phyloP scores from a whole-genome alignment of 2,888 invertebrate species.

The Nezara viridula region DNA sequence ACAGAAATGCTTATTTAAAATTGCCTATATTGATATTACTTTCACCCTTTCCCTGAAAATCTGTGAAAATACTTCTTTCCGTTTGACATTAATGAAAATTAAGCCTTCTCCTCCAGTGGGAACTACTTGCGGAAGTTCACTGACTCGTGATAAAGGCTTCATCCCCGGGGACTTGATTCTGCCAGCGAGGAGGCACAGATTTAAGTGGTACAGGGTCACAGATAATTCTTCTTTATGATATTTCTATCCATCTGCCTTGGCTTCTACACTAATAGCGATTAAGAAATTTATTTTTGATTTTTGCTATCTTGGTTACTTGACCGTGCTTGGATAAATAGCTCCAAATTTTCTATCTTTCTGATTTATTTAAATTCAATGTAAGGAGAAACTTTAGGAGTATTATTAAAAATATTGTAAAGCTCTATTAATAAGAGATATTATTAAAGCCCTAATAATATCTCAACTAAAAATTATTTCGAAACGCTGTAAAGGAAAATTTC shows the following conservation, averaged over 20 bases:
- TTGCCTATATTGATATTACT: too few relatives aligned
- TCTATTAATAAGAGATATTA: too few relatives aligned
- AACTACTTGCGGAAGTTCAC: not conserved
- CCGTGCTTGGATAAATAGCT: too few relatives aligned
- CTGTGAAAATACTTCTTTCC: not conserved
- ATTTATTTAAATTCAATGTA: too few relatives aligned
- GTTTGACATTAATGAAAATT: not conserved
- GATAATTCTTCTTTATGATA: not conserved
- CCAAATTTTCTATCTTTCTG: too few relatives aligned
- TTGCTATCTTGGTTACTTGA: too few relatives aligned
- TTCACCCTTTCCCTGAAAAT: not conserved
- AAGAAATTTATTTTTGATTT: not conserved
- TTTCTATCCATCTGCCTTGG: not conserved
- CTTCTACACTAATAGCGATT: not conserved
- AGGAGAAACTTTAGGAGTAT: too few relatives aligned
- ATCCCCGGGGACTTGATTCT: not conserved
- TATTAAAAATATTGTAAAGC: too few relatives aligned
- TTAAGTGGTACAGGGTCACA: not conserved
- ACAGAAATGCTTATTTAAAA: too few relatives aligned
- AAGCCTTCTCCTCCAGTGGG: not conserved
- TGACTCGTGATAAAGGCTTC: not conserved
- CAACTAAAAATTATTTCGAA: too few relatives aligned
- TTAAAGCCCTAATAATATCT: too few relatives aligned
- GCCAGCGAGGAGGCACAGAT: not conserved
- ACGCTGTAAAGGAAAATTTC: too few relatives aligned